Percentiles rank a stretch among this genome's conserved stretches.
Evolutionary conservation across 2,888 invertebrate genomes (phyloP).

Genomic region (Herminia tarsipennalis): DNA sequence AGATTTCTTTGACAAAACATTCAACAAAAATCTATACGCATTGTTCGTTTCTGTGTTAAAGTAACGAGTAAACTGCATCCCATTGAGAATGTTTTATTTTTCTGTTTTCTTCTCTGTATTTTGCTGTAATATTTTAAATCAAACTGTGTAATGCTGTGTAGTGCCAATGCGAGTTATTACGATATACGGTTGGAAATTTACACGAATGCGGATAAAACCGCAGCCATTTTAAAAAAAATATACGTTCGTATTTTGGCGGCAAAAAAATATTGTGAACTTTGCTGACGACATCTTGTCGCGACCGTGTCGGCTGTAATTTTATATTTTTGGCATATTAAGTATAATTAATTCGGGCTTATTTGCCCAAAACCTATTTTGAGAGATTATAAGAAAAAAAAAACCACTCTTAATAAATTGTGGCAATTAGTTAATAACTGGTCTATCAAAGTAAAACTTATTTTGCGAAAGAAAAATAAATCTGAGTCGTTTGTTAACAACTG

Average conservation of each 20-base stretch:
- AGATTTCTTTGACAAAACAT: too few species aligned
- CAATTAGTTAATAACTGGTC: too few species aligned
- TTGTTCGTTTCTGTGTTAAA: not conserved
- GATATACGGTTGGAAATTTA: slow-evolving; percentile 9
- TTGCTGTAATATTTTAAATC: slow-evolving; percentile 6
- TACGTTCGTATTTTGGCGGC: slow-evolving; percentile 23
- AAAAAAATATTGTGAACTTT: slow-evolving; percentile 23
- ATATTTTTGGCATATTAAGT: slow-evolving; percentile 10
- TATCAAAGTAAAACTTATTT: too few species aligned
- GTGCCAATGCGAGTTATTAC: slow-evolving; percentile 5
- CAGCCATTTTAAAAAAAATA: slow-evolving; percentile 20
- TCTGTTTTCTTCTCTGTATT: not conserved
- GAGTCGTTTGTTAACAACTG: too few species aligned
- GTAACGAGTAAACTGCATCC: slow-evolving; percentile 1
- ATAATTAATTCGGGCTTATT: too few species aligned
- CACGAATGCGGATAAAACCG: slow-evolving; percentile 19
- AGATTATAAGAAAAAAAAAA: too few species aligned
- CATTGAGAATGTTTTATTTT: slow-evolving; percentile 4
- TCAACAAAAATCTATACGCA: not conserved
- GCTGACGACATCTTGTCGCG: slow-evolving; percentile 48
- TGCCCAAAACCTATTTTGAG: too few species aligned
- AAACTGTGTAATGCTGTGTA: slow-evolving; percentile 6
- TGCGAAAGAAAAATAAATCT: too few species aligned
- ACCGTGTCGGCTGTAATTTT: slow-evolving; percentile 21
- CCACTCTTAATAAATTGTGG: too few species aligned